These are phyloP conservation scores for Drosophila sproati DNA, from an alignment of 1,140 invertebrate species.

Conservation along the genomic window DNA sequence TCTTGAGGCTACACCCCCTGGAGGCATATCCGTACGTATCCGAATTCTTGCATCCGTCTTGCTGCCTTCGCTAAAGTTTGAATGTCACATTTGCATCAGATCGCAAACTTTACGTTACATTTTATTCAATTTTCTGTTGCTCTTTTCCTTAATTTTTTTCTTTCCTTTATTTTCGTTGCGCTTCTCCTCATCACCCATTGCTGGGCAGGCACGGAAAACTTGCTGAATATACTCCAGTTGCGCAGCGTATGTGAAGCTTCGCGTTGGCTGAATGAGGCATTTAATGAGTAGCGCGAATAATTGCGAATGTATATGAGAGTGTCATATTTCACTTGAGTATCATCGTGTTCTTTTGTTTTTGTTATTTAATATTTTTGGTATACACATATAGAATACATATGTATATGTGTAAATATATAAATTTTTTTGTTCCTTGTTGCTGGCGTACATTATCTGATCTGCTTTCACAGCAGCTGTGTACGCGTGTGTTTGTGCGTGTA, in stretches of 20 bases:
- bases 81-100: slow-evolving; percentile 26
- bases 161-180: background rate
- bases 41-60: slow-evolving; percentile 18
- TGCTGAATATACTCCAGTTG: background rate
- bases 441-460: slow-evolving; percentile 48
- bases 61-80: slow-evolving; percentile 19
- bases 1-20: background rate
- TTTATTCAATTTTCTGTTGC: slow-evolving; percentile 25
- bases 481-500: slow-evolving; percentile 38
- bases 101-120: slow-evolving; percentile 37
- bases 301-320: slow-evolving; percentile 79
- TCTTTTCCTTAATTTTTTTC: background rate
- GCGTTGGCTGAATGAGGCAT: slow-evolving; percentile 31
- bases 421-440: slow-evolving; percentile 40
- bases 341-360: slow-evolving; percentile 56
- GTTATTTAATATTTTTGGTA: background rate
- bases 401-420: slow-evolving; percentile 5
- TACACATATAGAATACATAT: slow-evolving; percentile 26
- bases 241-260: slow-evolving; percentile 28
- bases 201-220: background rate
- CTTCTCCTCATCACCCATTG: background rate
- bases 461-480: slow-evolving; percentile 40
- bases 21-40: background rate
- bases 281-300: slow-evolving; percentile 77
- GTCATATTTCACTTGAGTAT: slow-evolving; percentile 78